Evolutionary conservation across 2,888 invertebrate species (phyloP), one percentile per base, ranked within the genome.

Genomic region (Bimastos eiseni): DNA sequence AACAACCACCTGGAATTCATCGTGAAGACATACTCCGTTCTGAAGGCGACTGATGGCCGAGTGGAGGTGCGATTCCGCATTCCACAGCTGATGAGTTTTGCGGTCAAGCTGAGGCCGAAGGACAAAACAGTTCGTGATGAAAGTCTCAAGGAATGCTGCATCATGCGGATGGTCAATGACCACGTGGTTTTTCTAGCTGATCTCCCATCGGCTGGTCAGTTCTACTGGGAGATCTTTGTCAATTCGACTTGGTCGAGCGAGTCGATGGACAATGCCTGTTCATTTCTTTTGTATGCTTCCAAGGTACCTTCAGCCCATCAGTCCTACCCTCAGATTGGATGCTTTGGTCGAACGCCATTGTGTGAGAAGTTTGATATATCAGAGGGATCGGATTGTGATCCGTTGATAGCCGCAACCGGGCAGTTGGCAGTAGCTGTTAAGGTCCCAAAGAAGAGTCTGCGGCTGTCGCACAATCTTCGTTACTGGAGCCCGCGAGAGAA

Each of bases 171-270:
- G 84, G 93, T 94, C 6, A 93, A 93, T 11, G 93, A 94, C 90
- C 93, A 93, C 89, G 94, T 94, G 49, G 94, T 94, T 19, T 91
- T 95, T 91, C 93, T 94, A 13, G 94, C 95, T 3, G 93, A 94
- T 21, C 95, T 95, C 0, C 95, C 95, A 0, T 93, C 94, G 90
- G 93, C 94, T 15, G 95, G 95, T 15, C 92, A 93, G 90, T 96
- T 95, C 92, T 94, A 94, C 92, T 94, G 95, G 90, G 95, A 95
- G 91, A 93, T 95, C 33, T 95, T 93, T 91, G 94, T 94, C 11
- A 94, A 94, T 90, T 94, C 94, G 70, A 93, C 94, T 38, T 94
- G 94, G 94, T 93, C 93, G 44, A 93, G 94, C 5, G 94, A 94
- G 17, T 93, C 94, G 0, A 92, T 95, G 89, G 95, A 95, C 91